phyloP scores from a whole-genome alignment of 53 echinoderm and acorn worm genomes.

The Crossaster papposus region DNA sequence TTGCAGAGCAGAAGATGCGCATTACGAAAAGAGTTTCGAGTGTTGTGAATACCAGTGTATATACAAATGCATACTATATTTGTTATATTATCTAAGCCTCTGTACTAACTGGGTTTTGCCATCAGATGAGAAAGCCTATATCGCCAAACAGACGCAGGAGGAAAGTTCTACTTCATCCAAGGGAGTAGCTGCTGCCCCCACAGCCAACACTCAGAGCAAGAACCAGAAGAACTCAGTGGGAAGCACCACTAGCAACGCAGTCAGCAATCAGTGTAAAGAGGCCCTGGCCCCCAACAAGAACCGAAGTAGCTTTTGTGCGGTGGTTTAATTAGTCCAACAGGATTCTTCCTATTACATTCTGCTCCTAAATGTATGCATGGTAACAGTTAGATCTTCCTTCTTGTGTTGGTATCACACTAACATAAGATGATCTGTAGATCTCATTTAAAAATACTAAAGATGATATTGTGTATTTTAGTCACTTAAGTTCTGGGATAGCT shows the following conservation, averaged over 20 bases:
- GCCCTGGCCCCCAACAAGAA: slow-evolving; percentile 73
- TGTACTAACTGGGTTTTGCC: not conserved
- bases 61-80: no score
- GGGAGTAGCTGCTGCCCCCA: slow-evolving; percentile 1
- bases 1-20: no score
- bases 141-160: slow-evolving; percentile 44
- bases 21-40: no score
- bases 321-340: slow-evolving; percentile 14
- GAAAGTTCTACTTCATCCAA: slow-evolving; percentile 39
- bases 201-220: slow-evolving; percentile 13
- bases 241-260: slow-evolving; percentile 38
- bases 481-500: no score
- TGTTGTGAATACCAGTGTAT: no score
- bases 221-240: slow-evolving; percentile 51
- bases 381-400: not conserved
- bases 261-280: slow-evolving; percentile 76
- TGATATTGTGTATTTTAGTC: no score
- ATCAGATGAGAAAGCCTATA: slow-evolving; percentile 58
- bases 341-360: not conserved
- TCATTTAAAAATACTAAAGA: no score
- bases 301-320: slow-evolving; percentile 61
- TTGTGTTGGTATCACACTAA: not conserved
- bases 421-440: no score
- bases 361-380: not conserved
- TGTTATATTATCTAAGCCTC: not conserved